Evolutionary conservation across 2,797 vertebrate genomes (phyloP), one percentile per base, ranked within the genome.

Genomic region (Moxostoma hubbsi): DNA sequence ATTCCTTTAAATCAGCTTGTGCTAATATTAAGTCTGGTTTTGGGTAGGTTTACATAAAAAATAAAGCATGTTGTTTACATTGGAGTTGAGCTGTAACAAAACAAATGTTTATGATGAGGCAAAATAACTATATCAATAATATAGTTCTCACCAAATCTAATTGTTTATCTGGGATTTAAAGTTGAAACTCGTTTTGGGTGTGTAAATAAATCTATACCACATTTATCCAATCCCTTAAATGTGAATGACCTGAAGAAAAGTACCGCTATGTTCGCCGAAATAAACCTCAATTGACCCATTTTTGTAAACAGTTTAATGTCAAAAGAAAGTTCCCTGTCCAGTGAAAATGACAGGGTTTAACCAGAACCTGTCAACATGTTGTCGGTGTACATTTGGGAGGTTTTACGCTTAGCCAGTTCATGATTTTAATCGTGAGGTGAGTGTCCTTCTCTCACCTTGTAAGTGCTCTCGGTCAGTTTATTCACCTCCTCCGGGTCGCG

Each of bases 381-480:
- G 11, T 55, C 15, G n/a, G 45, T 36, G 12, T 46, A 2, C 4
- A 10, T 53, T 59, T n/a, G 43, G 50, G 1, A 7, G 4, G 49
- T 63, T 13, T 16, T 0, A 11, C 9, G n/a, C 7, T 55, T 9
- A 6, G 6, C 7, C 7, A 0, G 62, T 2, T 5, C 0, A 24
- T 2, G 49, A n/a, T 5, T 65, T 16, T 49, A 50, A 1, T 58
- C 69, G 6, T 13, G 2, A 49, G 0, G 10, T 6, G 12, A 16
- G 45, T 6, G 66, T 61, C 4, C 1, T 71, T 79, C 16, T 72
- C 81, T 79, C 88, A 98, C 97, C 93, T 94, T 96, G 85, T 98
- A 99, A 47, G 97, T 98, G 89, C 82, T 97, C 86, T 98, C 97
- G 9, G 97, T 96, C 81, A 99, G 94, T 91, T 92, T 96, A 92